Evolutionary conservation across 1,140 invertebrate species (phyloP).

Genomic region (Ceratosolen solmsi): DNA sequence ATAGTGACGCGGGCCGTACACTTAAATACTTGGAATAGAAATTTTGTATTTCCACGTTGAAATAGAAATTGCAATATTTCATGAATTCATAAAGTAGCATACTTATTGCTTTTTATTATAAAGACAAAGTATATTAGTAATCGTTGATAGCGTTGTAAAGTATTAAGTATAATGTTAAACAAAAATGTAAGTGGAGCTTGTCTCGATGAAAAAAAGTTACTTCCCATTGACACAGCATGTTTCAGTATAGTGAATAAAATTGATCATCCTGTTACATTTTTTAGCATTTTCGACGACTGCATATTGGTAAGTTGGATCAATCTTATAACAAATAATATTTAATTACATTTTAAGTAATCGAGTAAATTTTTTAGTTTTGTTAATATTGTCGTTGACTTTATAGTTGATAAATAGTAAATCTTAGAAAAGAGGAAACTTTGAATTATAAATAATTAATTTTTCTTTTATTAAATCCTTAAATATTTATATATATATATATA

Average conservation of each 20-base stretch:
- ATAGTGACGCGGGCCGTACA: too few relatives aligned
- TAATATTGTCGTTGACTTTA: conserved; percentile 41
- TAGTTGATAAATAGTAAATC: conserved; percentile 19
- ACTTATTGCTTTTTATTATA: neutral
- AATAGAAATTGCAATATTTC: neutral
- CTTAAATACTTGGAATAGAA: too few relatives aligned
- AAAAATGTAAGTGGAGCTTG: conserved; percentile 54
- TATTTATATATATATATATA: too few relatives aligned
- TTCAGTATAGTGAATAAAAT: conserved; percentile 69
- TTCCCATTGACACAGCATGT: conserved; percentile 73
- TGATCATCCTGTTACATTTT: conserved; percentile 61
- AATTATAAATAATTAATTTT: too few relatives aligned
- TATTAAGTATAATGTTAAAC: conserved; percentile 52
- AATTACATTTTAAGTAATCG: neutral
- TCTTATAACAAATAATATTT: conserved; percentile 25
- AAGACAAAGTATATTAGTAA: neutral
- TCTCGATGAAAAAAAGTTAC: conserved; percentile 53
- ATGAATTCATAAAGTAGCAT: neutral
- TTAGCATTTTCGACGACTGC: conserved; percentile 68
- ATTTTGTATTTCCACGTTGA: conserved; percentile 1
- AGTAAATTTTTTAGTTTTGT: neutral
- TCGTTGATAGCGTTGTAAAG: neutral
- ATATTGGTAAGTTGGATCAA: conserved; percentile 57
- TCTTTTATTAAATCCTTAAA: too few relatives aligned
- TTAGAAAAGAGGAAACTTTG: neutral